Evolutionary conservation across 2,888 invertebrate genomes (phyloP), one percentile per base, ranked within the genome.

Genomic region (Erynnis tages): DNA sequence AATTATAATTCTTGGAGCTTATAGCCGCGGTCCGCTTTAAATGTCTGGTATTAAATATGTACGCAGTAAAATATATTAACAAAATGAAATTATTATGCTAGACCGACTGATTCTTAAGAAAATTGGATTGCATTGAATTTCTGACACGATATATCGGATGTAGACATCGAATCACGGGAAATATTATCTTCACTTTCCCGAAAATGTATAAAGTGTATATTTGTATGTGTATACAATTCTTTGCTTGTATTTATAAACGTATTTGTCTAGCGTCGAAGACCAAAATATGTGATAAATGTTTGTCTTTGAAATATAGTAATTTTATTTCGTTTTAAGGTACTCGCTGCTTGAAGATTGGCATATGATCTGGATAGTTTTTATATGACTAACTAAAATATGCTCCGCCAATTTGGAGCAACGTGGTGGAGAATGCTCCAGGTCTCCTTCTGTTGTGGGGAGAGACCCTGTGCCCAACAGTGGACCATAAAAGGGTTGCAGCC

Each of bases 241-340:
- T 6, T n/a, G n/a, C n/a, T n/a, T n/a, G 40, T n/a, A 27, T 40
- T 40, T 5, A 23, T 40, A 27, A 16, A 34, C 16, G 7, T 37
- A 19, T 37, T 37, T 19, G 10, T 38, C 38, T 13, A 11, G 38
- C 23, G 7, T 38, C 8, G 13, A 46, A 46, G 45, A 35, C 45
- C 45, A 35, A 46, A 35, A 23, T 11, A 35, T 46, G 45, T 46
- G 45, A 46, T 46, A 46, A 35, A 23, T 45, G 38, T 43, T 10
- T 34, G 23, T 46, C 45, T 25, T 16, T 17, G 25, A 25, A 46
- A 21, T 10, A 23, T 25, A 16, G 25, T 32, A 13, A 7, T 7
- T 21, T 10, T 1, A 6, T 23, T 21, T 32, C n/a, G n/a, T n/a
- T n/a, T n/a, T n/a, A n/a, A n/a, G n/a, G n/a, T n/a, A n/a, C 21